Evolutionary conservation across 2,888 invertebrate species (phyloP), one percentile per base, ranked within the genome.

Genomic region (Saturnia japonica): DNA sequence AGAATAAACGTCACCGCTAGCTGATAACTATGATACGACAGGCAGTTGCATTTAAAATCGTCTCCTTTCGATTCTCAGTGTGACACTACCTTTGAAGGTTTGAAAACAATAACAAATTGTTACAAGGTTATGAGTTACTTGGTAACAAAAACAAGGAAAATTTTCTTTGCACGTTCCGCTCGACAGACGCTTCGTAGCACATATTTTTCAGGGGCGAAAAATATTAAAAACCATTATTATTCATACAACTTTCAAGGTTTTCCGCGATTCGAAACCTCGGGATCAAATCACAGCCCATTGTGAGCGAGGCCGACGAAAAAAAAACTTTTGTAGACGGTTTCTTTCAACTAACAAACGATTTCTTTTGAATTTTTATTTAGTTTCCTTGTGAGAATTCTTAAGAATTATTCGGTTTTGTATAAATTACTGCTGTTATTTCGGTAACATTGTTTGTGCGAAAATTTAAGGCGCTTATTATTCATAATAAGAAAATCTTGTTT

Each of bases 191-290:
- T 64, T 64, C 40, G 62, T 6, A 19, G 64, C 64, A 64, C n/a
- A 64, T 64, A 40, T 64, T 25, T 40, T 40, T 64, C 64, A 64
- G n/a, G 64, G 64, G 64, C 19, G 64, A 40, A n/a, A 64, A 64
- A 64, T 64, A 64, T 64, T 64, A 64, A 64, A 62, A 64, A 64
- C 40, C 64, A 64, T 64, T 64, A 64, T 64, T 64, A 64, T 64
- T 64, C 64, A 40, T 64, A 40, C 34, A 40, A 40, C n/a, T 64
- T 64, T 64, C 64, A 64, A 64, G 64, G 64, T 64, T 64, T n/a
- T 64, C 64, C 40, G 64, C n/a, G 34, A 64, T 64, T 64, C n/a
- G 64, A 64, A 64, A 64, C 40, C 40, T 64, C 64, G 64, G 64
- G 64, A 64, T 64, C 64, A 64, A 64, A 64, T 64, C 64, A 64